phyloP scores from a whole-genome alignment of 2,797 vertebrate species.

The Acrossocheilus fasciatus region DNA sequence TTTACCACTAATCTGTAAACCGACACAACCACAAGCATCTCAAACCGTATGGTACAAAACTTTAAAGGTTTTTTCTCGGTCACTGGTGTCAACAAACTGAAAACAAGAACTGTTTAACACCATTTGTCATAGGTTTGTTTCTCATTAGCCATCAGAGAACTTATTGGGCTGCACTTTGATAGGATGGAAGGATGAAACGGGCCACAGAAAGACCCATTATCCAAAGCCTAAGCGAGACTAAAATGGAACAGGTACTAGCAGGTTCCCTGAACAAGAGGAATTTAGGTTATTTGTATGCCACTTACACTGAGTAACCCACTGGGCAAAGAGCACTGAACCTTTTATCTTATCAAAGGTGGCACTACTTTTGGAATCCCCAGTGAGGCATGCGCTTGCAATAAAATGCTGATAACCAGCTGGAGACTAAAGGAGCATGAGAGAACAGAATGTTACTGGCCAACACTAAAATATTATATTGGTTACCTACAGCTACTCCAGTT shows the following conservation, averaged over 20 bases:
- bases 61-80: conserved; percentile 6
- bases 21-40: conserved; percentile 46
- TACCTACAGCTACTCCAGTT: neutral
- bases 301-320: conserved; percentile 39
- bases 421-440: neutral
- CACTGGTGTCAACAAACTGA: neutral
- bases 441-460: neutral
- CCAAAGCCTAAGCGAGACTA: conserved; percentile 5
- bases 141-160: neutral
- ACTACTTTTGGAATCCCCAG: conserved; percentile 44
- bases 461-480: neutral
- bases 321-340: conserved; percentile 31
- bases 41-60: neutral
- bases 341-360: conserved; percentile 41
- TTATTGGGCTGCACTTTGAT: neutral
- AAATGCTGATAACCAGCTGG: conserved; percentile 17
- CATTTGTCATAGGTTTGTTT: neutral
- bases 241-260: conserved; percentile 48
- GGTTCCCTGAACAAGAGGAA: conserved; percentile 54
- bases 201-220: neutral
- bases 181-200: neutral
- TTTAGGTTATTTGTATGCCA: conserved; percentile 49
- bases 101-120: neutral
- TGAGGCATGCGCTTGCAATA: conserved; percentile 7
- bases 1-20: conserved; percentile 63